Base-by-base conservation (phyloP, 2,797 vertebrate species). In the Pagetopsis macropterus region DNA sequence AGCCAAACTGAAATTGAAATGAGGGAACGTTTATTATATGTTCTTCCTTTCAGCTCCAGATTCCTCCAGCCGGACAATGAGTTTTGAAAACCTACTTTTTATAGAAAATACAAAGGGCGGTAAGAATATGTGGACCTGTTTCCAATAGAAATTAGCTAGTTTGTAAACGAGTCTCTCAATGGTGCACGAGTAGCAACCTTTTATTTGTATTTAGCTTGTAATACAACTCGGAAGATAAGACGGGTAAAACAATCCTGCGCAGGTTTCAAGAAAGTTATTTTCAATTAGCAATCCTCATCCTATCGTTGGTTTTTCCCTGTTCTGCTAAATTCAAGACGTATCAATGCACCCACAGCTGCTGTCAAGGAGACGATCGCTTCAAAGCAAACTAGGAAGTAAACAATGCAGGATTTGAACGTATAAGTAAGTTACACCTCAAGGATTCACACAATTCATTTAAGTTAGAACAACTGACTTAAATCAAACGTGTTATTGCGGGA, bases 1-100 rank as follows among this genome's bases (percentile, higher is more conserved):
- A 59, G 45, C 50, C 37, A 44, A n/a, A 51, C 54, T 21, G 16
- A 48, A 51, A 73, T 63, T 43, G 59, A 43, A 41, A 67, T 19
- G 55, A 67, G 27, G 31, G 10, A 31, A 43, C 33, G 27, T 11
- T 62, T 41, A 2, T 49, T 4, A 66, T 19, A 16, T 27, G 55
- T 54, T 46, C 2, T 9, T 31, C 46, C 45, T 44, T 33, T 13
- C 46, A 43, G 3, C 9, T 72, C 33, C 33, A 37, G 8, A 37
- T 37, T 37, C 33, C 33, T 37, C 33, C 33, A 37, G 33, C 33
- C 7, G 3, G 14, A 57, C 6, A 27, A 1, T 60, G 17, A 65
- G 15, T 27, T 27, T 27, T 27, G 27, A 27, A 27, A 27, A 5
- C 27, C 27, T 27, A 27, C 27, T 1, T 27, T 27, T 27, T 27